A percentile compares a stretch with the other conserved stretches of the same genome.
These are phyloP conservation scores for Blastobasis adustella DNA, from an alignment of 2,888 invertebrate genomes.

Conservation along the genomic window DNA sequence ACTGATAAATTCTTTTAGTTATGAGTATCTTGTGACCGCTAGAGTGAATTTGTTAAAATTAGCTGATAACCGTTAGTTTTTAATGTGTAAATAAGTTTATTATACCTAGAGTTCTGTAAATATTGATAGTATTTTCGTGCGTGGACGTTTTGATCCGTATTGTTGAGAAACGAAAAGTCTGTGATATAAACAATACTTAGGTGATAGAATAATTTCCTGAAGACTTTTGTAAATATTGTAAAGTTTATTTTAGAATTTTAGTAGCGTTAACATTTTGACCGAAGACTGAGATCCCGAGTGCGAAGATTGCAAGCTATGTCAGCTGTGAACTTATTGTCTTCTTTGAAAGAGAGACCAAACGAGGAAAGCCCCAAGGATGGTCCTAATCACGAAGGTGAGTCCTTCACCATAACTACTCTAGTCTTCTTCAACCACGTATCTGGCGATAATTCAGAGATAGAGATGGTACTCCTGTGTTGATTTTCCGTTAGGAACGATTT, in stretches of 20 bases:
- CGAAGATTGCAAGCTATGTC: slow-evolving; percentile 65
- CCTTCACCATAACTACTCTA: background rate
- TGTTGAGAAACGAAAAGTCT: slow-evolving; percentile 77
- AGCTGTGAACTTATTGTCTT: slow-evolving; percentile 70
- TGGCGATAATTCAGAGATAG: too few relatives aligned
- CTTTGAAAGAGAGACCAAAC: slow-evolving; percentile 66
- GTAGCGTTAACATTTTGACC: slow-evolving; percentile 66
- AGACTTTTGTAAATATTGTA: slow-evolving; percentile 72
- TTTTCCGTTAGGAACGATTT: too few relatives aligned
- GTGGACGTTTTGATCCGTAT: slow-evolving; percentile 76
- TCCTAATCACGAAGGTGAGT: slow-evolving; percentile 58
- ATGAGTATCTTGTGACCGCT: slow-evolving; percentile 73
- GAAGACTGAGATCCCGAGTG: slow-evolving; percentile 69
- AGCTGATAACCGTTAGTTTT: slow-evolving; percentile 71
- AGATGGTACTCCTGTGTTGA: too few relatives aligned
- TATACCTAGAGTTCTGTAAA: slow-evolving; percentile 69
- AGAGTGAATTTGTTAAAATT: slow-evolving; percentile 71
- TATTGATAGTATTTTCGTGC: slow-evolving; percentile 73
- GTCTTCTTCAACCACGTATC: too few relatives aligned
- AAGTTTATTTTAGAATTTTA: slow-evolving; percentile 67
- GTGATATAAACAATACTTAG: slow-evolving; percentile 77
- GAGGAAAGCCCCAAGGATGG: slow-evolving; percentile 60
- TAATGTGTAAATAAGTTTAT: slow-evolving; percentile 74
- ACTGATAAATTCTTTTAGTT: slow-evolving; percentile 75
- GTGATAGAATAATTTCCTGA: slow-evolving; percentile 69